Evolutionary conservation across 2,888 invertebrate species (phyloP).

Genomic region (Alentia gelatinosa): DNA sequence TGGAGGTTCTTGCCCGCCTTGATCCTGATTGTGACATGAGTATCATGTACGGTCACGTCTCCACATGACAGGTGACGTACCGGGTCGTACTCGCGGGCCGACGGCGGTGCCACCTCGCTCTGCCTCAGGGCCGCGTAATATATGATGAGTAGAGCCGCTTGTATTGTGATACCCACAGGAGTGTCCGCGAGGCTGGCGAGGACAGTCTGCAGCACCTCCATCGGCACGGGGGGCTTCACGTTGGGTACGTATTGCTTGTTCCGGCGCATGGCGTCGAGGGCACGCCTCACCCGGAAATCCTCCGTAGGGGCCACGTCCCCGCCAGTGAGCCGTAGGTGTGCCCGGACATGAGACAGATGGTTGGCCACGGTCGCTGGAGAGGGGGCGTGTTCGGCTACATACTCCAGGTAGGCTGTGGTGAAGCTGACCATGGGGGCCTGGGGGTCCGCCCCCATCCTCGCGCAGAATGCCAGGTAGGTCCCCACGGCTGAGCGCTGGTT

Average conservation of each 20-base stretch:
- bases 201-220: neutral
- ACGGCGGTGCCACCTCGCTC: neutral
- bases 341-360: neutral
- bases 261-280: neutral
- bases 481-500: neutral
- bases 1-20: neutral
- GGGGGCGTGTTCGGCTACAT: neutral
- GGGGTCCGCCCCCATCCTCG: neutral
- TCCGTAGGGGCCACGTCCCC: neutral
- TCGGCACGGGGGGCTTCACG: neutral
- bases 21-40: neutral
- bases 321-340: neutral
- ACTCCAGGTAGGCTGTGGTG: neutral
- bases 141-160: neutral
- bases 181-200: neutral
- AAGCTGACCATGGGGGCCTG: neutral
- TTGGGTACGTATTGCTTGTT: neutral
- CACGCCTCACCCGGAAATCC: neutral
- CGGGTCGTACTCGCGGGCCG: neutral
- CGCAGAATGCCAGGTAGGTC: neutral
- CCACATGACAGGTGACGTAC: neutral
- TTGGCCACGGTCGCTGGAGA: neutral
- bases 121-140: neutral
- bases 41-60: neutral
- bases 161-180: neutral